These are phyloP conservation scores for Cariama cristata DNA, from an alignment of 2,113 vertebrate species.

Conservation along the genomic window DNA sequence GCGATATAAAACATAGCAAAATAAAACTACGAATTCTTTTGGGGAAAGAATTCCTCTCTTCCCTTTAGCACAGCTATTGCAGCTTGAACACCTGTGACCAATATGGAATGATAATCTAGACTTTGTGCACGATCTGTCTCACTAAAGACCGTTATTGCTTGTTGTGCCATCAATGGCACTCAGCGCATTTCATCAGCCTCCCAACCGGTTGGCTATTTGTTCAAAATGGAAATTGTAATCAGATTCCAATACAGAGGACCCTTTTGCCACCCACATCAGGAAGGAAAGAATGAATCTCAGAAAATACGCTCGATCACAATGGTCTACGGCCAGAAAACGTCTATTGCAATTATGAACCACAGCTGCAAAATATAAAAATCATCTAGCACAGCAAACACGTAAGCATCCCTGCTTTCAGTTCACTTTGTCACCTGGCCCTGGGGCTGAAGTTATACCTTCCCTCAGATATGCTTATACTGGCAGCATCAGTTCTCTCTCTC, in stretches of 20 bases:
- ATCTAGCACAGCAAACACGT: background rate
- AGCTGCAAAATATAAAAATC: background rate
- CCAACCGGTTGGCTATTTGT: background rate
- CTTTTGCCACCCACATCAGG: background rate
- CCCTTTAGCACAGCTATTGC: background rate
- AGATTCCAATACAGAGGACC: background rate
- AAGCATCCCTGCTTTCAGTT: background rate
- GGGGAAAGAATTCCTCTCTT: background rate
- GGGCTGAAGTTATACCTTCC: background rate
- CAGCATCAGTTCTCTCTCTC: background rate
- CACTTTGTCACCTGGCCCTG: background rate
- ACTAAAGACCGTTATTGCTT: background rate
- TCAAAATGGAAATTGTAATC: background rate
- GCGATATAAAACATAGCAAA: background rate
- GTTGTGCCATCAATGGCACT: background rate
- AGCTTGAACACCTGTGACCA: background rate
- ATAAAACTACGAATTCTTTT: background rate
- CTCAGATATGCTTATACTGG: background rate
- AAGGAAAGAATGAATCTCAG: background rate
- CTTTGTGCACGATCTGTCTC: background rate
- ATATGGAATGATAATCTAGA: rapidly evolving
- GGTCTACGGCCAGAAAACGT: background rate
- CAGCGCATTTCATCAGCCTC: background rate
- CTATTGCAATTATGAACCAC: background rate
- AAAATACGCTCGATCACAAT: rapidly evolving